Percentiles rank a stretch among this genome's conserved stretches.
phyloP scores from a whole-genome alignment of 2,113 vertebrate genomes.

The Tonatia bakeri region DNA sequence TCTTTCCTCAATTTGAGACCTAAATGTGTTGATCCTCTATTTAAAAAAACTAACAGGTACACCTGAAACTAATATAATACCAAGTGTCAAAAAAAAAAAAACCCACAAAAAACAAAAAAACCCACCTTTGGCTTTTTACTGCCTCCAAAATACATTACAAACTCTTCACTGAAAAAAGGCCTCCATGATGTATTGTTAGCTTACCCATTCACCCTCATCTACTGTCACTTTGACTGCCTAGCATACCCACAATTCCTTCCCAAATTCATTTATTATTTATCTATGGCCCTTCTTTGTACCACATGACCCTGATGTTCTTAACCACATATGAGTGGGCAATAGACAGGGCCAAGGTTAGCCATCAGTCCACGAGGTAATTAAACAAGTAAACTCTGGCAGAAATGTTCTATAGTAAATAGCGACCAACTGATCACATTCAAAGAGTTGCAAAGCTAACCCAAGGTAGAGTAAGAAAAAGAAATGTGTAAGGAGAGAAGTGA shows the following conservation, averaged over 20 bases:
- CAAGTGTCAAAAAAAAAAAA: neutral
- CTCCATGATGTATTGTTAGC: neutral
- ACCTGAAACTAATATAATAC: neutral
- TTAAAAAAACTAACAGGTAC: neutral
- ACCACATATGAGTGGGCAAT: neutral
- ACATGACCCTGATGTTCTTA: neutral
- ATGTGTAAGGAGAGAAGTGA: neutral
- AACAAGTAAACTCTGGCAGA: neutral
- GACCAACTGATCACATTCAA: neutral
- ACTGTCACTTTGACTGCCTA: neutral
- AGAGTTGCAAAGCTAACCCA: neutral
- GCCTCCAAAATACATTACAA: neutral
- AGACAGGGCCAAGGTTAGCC: neutral
- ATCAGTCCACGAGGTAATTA: neutral
- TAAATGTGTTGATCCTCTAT: neutral
- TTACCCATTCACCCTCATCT: neutral
- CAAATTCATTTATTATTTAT: neutral
- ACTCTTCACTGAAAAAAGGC: neutral
- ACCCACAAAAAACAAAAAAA: neutral
- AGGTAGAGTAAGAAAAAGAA: slow-evolving; percentile 1
- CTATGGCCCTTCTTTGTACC: neutral
- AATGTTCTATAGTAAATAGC: neutral
- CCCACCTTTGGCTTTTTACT: neutral
- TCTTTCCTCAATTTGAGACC: neutral
- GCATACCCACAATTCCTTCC: neutral